phyloP scores from a whole-genome alignment of 1,140 invertebrate species.

The Heterodera carotae region DNA sequence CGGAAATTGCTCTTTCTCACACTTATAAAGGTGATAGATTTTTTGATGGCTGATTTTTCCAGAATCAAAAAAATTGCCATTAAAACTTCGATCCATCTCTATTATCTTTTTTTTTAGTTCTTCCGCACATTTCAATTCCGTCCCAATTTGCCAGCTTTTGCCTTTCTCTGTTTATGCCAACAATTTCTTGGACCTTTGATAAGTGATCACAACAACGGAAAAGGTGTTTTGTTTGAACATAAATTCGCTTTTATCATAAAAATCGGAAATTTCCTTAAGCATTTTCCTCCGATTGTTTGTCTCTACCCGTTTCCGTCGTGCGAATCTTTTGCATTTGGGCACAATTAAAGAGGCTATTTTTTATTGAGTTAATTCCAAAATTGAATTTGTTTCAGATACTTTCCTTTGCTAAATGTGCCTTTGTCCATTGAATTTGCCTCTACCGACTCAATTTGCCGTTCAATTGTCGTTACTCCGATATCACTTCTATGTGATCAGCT shows the following conservation, averaged over 20 bases:
- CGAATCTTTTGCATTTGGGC: constrained; percentile 15
- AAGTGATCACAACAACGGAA: not conserved
- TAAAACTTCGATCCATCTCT: no score
- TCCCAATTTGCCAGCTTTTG: constrained; percentile 2
- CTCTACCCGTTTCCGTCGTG: constrained; percentile 18
- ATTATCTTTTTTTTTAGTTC: constrained; percentile 30
- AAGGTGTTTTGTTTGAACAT: not conserved
- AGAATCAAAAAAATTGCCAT: no score
- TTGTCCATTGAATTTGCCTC: constrained; percentile 6
- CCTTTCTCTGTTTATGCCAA: constrained; percentile 11
- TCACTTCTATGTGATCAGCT: constrained; percentile 26
- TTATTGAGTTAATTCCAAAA: not conserved
- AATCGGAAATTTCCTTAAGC: not conserved
- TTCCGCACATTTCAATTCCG: constrained; percentile 25
- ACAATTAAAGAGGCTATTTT: constrained; percentile 16
- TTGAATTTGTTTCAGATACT: not conserved
- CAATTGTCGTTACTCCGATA: constrained; percentile 13
- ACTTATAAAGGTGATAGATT: constrained; percentile 10
- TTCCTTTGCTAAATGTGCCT: constrained; percentile 28
- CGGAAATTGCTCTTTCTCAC: constrained; percentile 31
- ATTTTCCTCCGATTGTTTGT: not conserved
- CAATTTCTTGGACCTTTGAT: constrained; percentile 18
- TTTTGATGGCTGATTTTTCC: no score
- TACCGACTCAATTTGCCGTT: not conserved
- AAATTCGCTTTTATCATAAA: not conserved